Base-by-base conservation (phyloP, 2,888 invertebrate genomes). In the Penaeus monodon region DNA sequence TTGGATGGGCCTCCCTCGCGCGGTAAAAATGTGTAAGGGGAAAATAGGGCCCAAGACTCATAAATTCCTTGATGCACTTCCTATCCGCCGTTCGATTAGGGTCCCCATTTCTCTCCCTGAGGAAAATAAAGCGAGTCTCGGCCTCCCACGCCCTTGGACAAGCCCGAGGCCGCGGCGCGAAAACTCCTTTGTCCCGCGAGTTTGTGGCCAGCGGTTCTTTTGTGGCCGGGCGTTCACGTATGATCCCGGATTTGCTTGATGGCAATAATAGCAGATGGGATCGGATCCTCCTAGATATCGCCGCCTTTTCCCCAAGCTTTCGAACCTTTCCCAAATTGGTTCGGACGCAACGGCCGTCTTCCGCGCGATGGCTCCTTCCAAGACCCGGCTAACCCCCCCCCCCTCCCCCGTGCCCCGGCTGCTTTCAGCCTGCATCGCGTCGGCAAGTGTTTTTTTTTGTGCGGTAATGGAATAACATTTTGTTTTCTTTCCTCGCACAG, bases 221-320 rank as follows among this genome's bases (percentile, higher is more conserved):
- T 85, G 81, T 85, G 85, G 85, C 66, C 38, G 81, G 74, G 74
- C 85, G 85, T 76, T 81, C 85, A 85, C 85, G 85, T 85, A 85
- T 81, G 85, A 81, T 81, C 85, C 81, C 74, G 85, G 85, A 85
- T 85, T 85, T 85, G 81, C 85, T 85, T 85, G 85, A 85, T 85
- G 85, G 85, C 81, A 85, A 85, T 85, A 85, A 85, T 85, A 81
- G 85, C 85, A 85, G 85, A 85, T 85, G 85, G 85, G 85, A 81
- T 85, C 85, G 81, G 85, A 33, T 49, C 81, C 64, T 80, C 57
- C 81, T 80, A 81, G 85, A 81, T 68, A 65, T 57, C 38, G 64
- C 49, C 3, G 29, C 38, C 44, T 38, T 81, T 85, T 81, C 70
- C 85, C 38, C 33, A 38, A 44, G 65, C 44, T 29, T 76, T 85